These are phyloP conservation scores for Xyliphius kryptos DNA, from an alignment of 2,113 vertebrate genomes.

Conservation along the genomic window DNA sequence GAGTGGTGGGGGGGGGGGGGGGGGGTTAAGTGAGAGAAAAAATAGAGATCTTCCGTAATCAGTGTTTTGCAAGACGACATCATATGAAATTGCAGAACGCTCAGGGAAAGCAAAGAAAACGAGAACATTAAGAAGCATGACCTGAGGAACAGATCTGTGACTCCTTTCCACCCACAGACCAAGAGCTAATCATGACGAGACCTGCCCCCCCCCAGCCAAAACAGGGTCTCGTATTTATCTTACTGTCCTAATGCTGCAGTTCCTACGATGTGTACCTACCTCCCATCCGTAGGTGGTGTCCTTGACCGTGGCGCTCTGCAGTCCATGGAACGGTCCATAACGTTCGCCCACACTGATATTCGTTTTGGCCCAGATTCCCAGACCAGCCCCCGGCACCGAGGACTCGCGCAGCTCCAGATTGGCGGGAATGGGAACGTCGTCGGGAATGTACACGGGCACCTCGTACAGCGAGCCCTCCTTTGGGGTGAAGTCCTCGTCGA, in stretches of 20 bases:
- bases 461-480: conserved; percentile 98
- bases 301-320: conserved; percentile 73
- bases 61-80: conserved; percentile 56
- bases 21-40: conserved; percentile 56
- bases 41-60: conserved; percentile 68
- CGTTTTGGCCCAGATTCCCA: conserved; percentile 93
- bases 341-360: conserved; percentile 78
- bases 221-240: neutral
- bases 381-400: conserved; percentile 88
- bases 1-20: too few relatives aligned
- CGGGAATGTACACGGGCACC: conserved; percentile 97
- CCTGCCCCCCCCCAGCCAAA: conserved; percentile 40
- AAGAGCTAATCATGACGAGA: conserved; percentile 12
- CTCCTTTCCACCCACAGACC: conserved; percentile 4
- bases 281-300: conserved; percentile 92
- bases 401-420: conserved; percentile 97
- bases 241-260: conserved; percentile 1
- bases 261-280: conserved; percentile 60
- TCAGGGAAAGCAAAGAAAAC: conserved; percentile 28
- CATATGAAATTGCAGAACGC: conserved; percentile 40
- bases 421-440: conserved; percentile 92
- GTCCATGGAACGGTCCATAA: conserved; percentile 79
- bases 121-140: conserved; percentile 40
- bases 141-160: conserved; percentile 13
- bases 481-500: conserved; percentile 92